phyloP scores from a whole-genome alignment of 2,797 vertebrate genomes.

The Acanthiza pusilla region DNA sequence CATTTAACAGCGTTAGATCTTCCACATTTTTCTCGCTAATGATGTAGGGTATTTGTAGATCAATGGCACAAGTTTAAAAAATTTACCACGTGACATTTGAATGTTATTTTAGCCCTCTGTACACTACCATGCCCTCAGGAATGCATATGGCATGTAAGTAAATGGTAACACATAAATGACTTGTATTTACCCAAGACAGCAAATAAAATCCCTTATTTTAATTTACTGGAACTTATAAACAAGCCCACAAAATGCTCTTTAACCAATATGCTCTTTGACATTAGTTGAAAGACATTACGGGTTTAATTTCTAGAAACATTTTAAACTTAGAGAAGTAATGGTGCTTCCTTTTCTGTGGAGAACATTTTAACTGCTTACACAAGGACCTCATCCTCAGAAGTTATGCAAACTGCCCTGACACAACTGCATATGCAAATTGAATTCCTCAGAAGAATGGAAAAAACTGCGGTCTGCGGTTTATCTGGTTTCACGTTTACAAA shows the following conservation, averaged over 20 bases:
- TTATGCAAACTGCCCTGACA: constrained; percentile 54
- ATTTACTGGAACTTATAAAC: background rate
- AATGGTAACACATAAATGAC: background rate
- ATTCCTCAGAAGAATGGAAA: constrained; percentile 79
- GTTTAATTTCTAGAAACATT: constrained; percentile 4
- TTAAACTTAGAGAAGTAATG: background rate
- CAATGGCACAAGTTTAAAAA: background rate
- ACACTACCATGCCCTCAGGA: background rate
- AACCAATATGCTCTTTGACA: background rate
- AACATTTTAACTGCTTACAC: background rate
- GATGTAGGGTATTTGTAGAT: background rate
- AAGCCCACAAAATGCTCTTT: background rate
- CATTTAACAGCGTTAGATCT: background rate
- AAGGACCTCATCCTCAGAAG: constrained; percentile 20
- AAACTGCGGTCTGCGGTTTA: constrained; percentile 75
- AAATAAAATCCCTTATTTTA: background rate
- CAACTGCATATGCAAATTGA: constrained; percentile 41
- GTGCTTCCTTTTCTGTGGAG: background rate
- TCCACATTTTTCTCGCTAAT: background rate
- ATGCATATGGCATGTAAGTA: background rate
- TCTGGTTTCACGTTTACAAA: constrained; percentile 69
- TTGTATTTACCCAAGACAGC: background rate
- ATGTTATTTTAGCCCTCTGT: background rate
- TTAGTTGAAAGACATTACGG: background rate
- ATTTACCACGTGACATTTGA: background rate